Conservation (phyloP, 2,113 vertebrate species). For the Callipepla squamata region DNA sequence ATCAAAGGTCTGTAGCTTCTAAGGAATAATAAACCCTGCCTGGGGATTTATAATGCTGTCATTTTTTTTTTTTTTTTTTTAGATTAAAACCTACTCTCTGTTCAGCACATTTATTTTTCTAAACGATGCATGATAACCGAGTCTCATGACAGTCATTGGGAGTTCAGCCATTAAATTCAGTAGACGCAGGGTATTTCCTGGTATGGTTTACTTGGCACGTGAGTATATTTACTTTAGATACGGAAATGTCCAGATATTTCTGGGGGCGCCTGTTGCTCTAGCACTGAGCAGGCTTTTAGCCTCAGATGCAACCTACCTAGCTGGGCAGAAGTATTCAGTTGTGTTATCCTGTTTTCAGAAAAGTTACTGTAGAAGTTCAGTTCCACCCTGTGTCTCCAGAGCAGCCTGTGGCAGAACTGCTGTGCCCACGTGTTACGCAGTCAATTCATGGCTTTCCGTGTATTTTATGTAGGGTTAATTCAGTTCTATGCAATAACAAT, state of each 20-base stretch:
- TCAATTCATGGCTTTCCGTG: neutral
- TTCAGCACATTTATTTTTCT: slow-evolving; percentile 4
- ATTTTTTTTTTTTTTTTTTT: neutral
- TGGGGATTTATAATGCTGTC: slow-evolving; percentile 47
- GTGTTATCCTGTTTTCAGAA: neutral
- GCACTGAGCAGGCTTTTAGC: neutral
- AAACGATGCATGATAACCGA: neutral
- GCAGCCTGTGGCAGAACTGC: neutral
- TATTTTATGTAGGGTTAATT: neutral
- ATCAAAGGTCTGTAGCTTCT: neutral
- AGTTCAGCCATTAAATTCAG: neutral
- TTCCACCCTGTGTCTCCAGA: rapidly evolving
- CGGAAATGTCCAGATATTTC: neutral
- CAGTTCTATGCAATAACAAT: neutral
- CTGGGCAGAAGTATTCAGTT: neutral
- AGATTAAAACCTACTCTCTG: neutral
- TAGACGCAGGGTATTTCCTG: neutral
- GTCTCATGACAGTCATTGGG: neutral
- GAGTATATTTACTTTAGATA: neutral
- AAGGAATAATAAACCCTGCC: neutral
- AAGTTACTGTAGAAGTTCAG: neutral
- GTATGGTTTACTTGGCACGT: neutral
- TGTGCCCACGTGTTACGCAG: neutral
- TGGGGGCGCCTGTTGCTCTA: neutral
- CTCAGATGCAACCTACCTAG: neutral